Percentiles rank a stretch among this genome's conserved stretches.
Conservation (phyloP, 2,113 vertebrate genomes). For the Indicator maculatus region DNA sequence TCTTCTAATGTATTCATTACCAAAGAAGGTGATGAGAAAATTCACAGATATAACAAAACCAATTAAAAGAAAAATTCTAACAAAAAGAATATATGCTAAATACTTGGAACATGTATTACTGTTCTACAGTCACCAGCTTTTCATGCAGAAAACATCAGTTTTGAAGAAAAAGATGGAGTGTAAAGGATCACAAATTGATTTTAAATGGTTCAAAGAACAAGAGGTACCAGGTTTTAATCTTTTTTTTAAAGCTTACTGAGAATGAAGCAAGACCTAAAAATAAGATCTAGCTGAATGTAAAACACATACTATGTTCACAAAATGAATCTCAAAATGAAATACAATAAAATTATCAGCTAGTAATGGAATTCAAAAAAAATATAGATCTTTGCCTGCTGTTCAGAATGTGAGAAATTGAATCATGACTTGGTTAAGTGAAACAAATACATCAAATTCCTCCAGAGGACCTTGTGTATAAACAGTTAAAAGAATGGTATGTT, state of each 20-base stretch:
- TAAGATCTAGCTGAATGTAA: conserved; percentile 21
- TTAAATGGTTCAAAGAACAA: conserved; percentile 38
- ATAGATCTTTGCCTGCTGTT: conserved; percentile 52
- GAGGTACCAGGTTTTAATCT: neutral
- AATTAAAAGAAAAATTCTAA: neutral
- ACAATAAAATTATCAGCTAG: conserved; percentile 73
- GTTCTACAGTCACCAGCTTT: conserved; percentile 46
- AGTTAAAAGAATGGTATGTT: neutral
- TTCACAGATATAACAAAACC: neutral
- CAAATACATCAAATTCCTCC: conserved; percentile 40
- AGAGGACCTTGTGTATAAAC: conserved; percentile 21
- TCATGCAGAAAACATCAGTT: conserved; percentile 3
- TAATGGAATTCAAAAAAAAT: conserved; percentile 74
- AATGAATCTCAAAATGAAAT: conserved; percentile 63
- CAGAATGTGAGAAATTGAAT: conserved; percentile 69
- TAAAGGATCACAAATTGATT: conserved; percentile 32
- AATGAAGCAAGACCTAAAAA: conserved; percentile 52
- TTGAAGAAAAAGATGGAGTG: neutral
- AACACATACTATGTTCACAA: conserved; percentile 54
- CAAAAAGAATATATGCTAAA: neutral
- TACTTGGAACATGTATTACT: neutral
- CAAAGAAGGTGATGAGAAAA: conserved; percentile 18
- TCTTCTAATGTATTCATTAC: neutral
- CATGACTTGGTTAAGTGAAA: conserved; percentile 53
- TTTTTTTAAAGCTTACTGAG: neutral